A percentile compares a stretch with the other conserved stretches of the same genome.
These are phyloP conservation scores for Prionailurus viverrinus DNA, from an alignment of 2,113 vertebrate genomes.

Conservation along the genomic window DNA sequence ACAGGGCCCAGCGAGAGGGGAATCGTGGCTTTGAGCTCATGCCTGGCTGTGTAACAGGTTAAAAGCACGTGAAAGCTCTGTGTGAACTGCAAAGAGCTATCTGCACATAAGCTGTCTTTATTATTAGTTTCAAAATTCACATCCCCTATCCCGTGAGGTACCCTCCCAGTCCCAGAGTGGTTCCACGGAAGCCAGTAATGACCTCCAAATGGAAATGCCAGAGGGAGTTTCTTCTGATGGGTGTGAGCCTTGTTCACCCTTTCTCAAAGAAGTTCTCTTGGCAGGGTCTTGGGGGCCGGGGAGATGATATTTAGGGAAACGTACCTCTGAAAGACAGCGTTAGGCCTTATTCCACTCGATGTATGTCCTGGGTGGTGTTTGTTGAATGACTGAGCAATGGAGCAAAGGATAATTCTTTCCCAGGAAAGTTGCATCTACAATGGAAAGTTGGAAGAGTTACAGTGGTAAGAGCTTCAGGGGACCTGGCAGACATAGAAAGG, in stretches of 20 bases:
- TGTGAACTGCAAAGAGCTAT: rapidly evolving
- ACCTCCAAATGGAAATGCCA: rapidly evolving
- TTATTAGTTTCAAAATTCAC: background rate
- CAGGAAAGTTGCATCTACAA: background rate
- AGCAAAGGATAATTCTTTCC: too few species aligned
- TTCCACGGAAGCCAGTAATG: rapidly evolving
- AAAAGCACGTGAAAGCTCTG: rapidly evolving
- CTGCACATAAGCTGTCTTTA: rapidly evolving
- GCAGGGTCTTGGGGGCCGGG: background rate
- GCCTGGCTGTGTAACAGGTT: background rate
- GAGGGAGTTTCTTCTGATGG: rapidly evolving
- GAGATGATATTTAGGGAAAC: background rate
- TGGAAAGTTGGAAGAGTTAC: background rate
- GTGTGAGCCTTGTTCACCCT: rapidly evolving
- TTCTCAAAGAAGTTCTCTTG: background rate
- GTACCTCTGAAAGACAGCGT: background rate
- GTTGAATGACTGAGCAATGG: background rate
- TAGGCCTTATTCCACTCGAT: background rate
- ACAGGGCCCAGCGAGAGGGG: background rate
- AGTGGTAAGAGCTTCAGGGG: background rate
- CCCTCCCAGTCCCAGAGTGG: background rate
- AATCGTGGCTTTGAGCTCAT: rapidly evolving
- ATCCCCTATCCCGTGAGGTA: rapidly evolving
- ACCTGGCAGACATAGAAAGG: background rate
- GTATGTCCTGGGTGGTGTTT: background rate